Base-by-base conservation (phyloP, 2,797 vertebrate genomes). In the Squalus acanthias region DNA sequence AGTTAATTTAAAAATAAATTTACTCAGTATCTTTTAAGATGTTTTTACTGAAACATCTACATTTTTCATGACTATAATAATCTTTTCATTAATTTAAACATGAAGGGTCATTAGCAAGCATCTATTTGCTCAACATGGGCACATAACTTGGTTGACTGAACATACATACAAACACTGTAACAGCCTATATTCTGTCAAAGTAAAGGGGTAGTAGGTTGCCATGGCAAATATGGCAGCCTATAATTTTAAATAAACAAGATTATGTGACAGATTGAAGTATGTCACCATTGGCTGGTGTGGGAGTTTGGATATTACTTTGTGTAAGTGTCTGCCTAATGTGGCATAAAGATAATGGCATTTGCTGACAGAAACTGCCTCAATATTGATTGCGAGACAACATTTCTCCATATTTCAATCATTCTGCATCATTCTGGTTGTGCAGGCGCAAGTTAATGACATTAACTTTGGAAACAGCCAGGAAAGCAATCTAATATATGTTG, bases 191-290 rank as follows among this genome's bases (percentile, higher is more conserved):
- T 95, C 70, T 74, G 70, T 95, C 67, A 79, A 82, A 69, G 94
- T 50, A 60, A 70, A 85, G 69, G 65, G 89, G 85, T 96, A 65
- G 26, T 89, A 20, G 74, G 96, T 96, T 96, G 85, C 95, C 95
- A 96, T 96, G 95, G 96, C 72, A 89, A 96, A 96, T 76, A 33
- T 70, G 74, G 87, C 94, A 95, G 95, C 95, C 69, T 94, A 96
- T 96, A 93, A 96, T 91, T 96, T 96, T 96, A 96, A 96, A 46
- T 57, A 95, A 96, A 96, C 85, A 85, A 96, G 96, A 88, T 89
- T 72, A 63, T 39, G 89, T 96, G 96, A 96, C 96, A 95, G 96
- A 82, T 85, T 89, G 96, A 96, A 96, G 94, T 85, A 96, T 94
- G 95, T 96, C 95, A 93, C 72, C 92, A 76, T 50, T 39, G n/a